These are phyloP conservation scores for Sciurus carolinensis DNA, from an alignment of 2,797 vertebrate species.

Conservation along the genomic window DNA sequence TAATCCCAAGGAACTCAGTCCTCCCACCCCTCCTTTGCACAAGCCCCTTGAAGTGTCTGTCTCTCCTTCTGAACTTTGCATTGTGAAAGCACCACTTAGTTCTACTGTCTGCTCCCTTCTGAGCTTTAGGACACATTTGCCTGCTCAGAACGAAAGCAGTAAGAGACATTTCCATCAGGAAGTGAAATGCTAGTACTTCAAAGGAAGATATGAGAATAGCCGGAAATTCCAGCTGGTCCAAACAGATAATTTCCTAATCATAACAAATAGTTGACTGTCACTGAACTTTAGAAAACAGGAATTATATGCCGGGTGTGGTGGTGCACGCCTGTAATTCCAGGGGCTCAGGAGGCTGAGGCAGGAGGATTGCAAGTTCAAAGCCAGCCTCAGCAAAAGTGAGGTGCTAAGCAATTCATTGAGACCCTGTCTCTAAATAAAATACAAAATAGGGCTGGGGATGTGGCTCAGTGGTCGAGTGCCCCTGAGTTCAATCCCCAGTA, in stretches of 20 bases:
- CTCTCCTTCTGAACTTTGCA: not conserved
- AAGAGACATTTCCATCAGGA: not conserved
- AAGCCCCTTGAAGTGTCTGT: not conserved
- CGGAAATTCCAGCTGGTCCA: not conserved
- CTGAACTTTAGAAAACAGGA: not conserved
- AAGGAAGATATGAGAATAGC: not conserved
- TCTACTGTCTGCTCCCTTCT: not conserved
- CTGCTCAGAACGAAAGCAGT: not conserved
- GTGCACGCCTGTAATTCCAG: too few relatives aligned
- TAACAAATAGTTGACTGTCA: not conserved
- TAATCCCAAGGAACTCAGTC: fast-evolving
- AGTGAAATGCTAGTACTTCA: not conserved
- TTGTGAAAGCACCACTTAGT: not conserved
- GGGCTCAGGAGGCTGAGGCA: too few relatives aligned
- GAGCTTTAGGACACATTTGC: not conserved
- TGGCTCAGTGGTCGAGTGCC: too few relatives aligned
- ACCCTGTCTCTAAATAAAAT: too few relatives aligned
- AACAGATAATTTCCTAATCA: not conserved
- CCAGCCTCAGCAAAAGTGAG: too few relatives aligned
- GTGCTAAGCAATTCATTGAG: too few relatives aligned
- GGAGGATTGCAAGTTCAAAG: too few relatives aligned
- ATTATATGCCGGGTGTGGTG: not conserved
- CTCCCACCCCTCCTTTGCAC: not conserved
- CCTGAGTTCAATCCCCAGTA: too few relatives aligned
- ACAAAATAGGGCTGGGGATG: too few relatives aligned